phyloP scores from a whole-genome alignment of 2,113 vertebrate species.

The Etheostoma cragini region DNA sequence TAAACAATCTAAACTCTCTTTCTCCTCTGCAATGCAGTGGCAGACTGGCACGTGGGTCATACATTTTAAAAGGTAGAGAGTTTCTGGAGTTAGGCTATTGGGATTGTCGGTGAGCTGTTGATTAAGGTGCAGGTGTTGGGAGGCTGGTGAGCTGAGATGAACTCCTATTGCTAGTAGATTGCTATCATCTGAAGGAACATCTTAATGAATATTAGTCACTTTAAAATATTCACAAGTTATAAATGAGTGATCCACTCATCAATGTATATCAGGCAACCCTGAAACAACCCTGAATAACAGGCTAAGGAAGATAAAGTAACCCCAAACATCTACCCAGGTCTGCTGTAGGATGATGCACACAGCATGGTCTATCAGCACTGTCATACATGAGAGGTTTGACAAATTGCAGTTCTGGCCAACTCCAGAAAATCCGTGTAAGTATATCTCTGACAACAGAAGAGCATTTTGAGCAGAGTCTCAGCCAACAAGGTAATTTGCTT shows the following conservation, averaged over 20 bases:
- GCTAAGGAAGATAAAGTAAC: conserved; percentile 9
- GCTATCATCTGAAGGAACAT: not conserved
- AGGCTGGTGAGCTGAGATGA: conserved; percentile 28
- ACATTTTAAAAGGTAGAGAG: conserved; percentile 45
- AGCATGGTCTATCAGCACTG: not conserved
- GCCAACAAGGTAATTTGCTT: conserved; percentile 19
- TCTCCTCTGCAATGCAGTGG: conserved; percentile 70
- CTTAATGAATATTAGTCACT: not conserved
- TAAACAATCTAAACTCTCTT: conserved; percentile 25
- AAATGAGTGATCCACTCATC: not conserved
- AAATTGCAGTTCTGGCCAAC: conserved; percentile 11
- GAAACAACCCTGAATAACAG: not conserved
- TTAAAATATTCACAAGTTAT: not conserved
- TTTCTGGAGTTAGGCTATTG: conserved; percentile 33
- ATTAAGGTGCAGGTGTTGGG: conserved; percentile 38
- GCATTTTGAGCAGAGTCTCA: not conserved
- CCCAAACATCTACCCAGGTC: not conserved
- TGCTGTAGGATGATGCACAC: not conserved
- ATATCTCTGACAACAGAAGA: conserved; percentile 2
- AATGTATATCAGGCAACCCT: conserved; percentile 1
- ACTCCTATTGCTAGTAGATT: conserved; percentile 18
- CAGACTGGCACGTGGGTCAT: conserved; percentile 45
- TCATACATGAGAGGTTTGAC: conserved; percentile 15
- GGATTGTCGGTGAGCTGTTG: conserved; percentile 39
- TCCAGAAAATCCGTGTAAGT: not conserved